Conservation (phyloP, 2,797 vertebrate genomes). For the Galaxias olidus region DNA sequence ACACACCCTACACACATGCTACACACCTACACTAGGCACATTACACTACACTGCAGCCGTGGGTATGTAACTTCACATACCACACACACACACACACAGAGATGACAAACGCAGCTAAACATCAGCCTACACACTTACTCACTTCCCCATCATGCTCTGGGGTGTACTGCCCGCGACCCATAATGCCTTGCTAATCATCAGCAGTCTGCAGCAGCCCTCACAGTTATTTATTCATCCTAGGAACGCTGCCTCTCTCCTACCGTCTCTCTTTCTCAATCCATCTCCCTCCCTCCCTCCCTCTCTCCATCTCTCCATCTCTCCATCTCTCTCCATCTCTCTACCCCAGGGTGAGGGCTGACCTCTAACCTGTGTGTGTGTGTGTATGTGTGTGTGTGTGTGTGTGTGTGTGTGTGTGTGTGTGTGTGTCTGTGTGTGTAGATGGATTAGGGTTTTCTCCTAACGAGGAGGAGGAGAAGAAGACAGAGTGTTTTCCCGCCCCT, state of each 20-base stretch:
- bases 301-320: not conserved
- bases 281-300: not conserved
- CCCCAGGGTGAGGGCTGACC: too few species aligned
- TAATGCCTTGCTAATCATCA: constrained; percentile 56
- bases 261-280: constrained; percentile 22
- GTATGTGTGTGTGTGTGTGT: too few species aligned
- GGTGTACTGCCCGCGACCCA: constrained; percentile 39
- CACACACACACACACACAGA: not conserved
- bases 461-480: too few species aligned
- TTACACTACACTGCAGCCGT: constrained; percentile 64
- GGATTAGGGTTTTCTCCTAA: too few species aligned
- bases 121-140: constrained; percentile 25
- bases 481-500: too few species aligned
- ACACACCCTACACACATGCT: not conserved
- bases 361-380: too few species aligned
- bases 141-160: constrained; percentile 19
- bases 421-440: too few species aligned
- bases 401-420: too few species aligned
- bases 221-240: constrained; percentile 46
- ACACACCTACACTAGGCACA: too few species aligned
- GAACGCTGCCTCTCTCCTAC: not conserved
- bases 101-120: too few species aligned
- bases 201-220: constrained; percentile 45
- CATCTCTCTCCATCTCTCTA: too few species aligned
- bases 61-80: too few species aligned